phyloP scores from a whole-genome alignment of 1,140 invertebrate species.

The Tetragnatha versicolor region DNA sequence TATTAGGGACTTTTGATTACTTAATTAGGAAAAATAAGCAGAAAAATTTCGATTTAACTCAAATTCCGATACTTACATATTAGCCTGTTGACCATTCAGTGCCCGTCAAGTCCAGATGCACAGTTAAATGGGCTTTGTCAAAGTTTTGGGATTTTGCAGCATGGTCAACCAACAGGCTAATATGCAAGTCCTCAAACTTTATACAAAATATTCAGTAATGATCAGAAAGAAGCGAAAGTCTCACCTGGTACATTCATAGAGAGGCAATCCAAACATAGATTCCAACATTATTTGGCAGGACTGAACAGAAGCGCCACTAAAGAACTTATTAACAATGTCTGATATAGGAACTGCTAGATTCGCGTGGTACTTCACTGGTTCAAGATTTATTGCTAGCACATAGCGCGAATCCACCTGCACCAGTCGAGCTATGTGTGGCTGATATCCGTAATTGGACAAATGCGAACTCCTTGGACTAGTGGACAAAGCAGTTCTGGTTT shows the following conservation, averaged over 20 bases:
- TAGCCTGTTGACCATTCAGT: too few relatives aligned
- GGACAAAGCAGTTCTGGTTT: constrained; percentile 30
- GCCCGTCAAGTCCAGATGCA: too few relatives aligned
- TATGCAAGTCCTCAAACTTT: too few relatives aligned
- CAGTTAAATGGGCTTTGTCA: too few relatives aligned
- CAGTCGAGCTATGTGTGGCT: constrained; percentile 76
- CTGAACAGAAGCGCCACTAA: constrained; percentile 75
- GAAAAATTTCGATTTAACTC: too few relatives aligned
- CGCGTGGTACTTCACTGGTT: constrained; percentile 80
- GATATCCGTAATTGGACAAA: constrained; percentile 19
- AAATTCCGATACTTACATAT: too few relatives aligned
- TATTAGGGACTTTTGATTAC: too few relatives aligned
- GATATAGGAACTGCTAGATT: constrained; percentile 79
- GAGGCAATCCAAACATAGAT: constrained; percentile 77
- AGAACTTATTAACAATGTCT: constrained; percentile 81
- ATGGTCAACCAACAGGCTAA: too few relatives aligned
- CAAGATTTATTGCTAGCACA: constrained; percentile 84
- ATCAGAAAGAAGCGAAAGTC: constrained; percentile 59
- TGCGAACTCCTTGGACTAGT: constrained; percentile 19
- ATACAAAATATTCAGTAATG: background rate
- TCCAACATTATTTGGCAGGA: constrained; percentile 78
- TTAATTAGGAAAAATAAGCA: too few relatives aligned
- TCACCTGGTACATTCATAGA: constrained; percentile 83
- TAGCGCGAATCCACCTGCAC: constrained; percentile 77
- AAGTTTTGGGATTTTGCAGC: too few relatives aligned